Percentiles rank a stretch among this genome's conserved stretches.
These are phyloP conservation scores for Styela plicata DNA, from an alignment of 23 tunicate genomes.

Conservation along the genomic window DNA sequence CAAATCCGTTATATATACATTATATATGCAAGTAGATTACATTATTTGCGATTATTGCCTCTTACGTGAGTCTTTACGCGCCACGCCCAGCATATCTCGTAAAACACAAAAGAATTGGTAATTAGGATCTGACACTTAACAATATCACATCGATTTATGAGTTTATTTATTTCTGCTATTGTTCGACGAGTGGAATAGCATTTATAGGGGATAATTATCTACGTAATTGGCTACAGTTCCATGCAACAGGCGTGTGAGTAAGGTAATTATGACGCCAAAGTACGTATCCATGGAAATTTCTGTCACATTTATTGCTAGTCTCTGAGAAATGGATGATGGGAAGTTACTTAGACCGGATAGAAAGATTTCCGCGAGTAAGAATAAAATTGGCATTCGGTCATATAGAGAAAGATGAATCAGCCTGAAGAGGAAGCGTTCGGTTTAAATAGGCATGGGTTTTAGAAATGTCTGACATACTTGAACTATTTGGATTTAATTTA, in stretches of 20 bases:
- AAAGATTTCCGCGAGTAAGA: neutral
- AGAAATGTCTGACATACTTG: too few species aligned
- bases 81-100: neutral
- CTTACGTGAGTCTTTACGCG: too few species aligned
- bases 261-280: neutral
- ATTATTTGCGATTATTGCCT: too few species aligned
- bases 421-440: too few species aligned
- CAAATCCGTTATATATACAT: neutral
- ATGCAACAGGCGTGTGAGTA: neutral
- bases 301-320: neutral
- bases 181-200: neutral
- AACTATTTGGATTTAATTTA: too few species aligned
- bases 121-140: neutral
- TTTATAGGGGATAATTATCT: neutral
- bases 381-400: too few species aligned
- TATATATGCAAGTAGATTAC: too few species aligned
- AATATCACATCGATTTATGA: neutral
- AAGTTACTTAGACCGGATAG: neutral
- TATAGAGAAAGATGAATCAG: too few species aligned
- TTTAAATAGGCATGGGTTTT: too few species aligned
- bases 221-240: neutral
- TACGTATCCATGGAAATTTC: neutral
- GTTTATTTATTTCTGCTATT: neutral
- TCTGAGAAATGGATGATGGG: neutral
- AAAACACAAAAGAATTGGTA: neutral